Base-by-base conservation (phyloP, 2,113 vertebrate genomes). In the Saguinus imperator region DNA sequence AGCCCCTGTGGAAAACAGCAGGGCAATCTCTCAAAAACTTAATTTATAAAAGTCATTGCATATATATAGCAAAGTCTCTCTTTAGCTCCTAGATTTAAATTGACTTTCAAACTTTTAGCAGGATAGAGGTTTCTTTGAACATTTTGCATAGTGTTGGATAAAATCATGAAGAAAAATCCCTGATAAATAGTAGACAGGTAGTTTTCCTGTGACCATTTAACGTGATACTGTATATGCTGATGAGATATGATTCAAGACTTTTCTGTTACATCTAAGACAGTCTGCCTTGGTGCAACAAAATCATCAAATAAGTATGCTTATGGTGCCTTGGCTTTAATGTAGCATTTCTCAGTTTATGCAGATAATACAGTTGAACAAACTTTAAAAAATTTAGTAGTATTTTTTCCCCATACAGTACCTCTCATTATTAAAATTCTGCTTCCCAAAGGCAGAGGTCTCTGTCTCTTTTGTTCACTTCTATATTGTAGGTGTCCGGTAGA, bases 61-160 rank as follows among this genome's bases (percentile, higher is more conserved):
- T 76, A 35, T 89, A 8, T 83, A 32, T 77, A 55, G 23, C 48
- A 29, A 75, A 64, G 21, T 57, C 2, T 43, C 6, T 70, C 8
- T 86, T 82, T 72, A 91, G 57, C 66, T 76, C 6, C 40, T 96
- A 80, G 64, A 9, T 93, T 95, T 91, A 79, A 93, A 70, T 88
- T 85, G 66, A 50, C 29, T 95, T 96, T 82, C 32, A 95, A 29
- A 87, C 91, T 90, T 88, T 95, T 77, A 87, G 37, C 70, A 87
- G 64, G 87, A 75, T 58, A 81, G 29, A 64, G 9, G 8, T n/a
- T 87, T n/a, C n/a, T 92, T 79, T 61, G 9, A 82, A 81, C 14
- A 80, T 80, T 88, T 75, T 75, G 23, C 57, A 29, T 87, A 75
- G 7, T 45, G 18, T 84, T 89, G 43, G 57, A 29, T 96, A 91